Evolutionary conservation across 92 coral and sea anemone genomes (phyloP).

Genomic region (Siderastrea radians): DNA sequence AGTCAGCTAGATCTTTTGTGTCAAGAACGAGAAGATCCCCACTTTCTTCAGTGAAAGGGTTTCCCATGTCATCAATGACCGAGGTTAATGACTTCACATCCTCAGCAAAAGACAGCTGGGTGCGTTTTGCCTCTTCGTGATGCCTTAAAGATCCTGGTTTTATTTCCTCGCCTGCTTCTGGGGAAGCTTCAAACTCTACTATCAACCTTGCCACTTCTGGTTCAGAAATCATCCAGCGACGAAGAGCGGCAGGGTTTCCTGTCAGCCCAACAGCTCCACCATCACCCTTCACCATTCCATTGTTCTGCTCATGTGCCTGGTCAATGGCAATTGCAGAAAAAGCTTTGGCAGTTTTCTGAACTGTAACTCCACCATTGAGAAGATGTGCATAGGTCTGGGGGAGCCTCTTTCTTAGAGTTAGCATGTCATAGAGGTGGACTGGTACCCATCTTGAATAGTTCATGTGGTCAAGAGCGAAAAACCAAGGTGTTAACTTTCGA

Average conservation of each 20-base stretch:
- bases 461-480: slow-evolving; percentile 59
- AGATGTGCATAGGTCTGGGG: slow-evolving; percentile 6
- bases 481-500: slow-evolving; percentile 50
- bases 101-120: slow-evolving; percentile 35
- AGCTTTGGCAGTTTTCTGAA: slow-evolving; percentile 17
- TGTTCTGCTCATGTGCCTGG: slow-evolving; percentile 60
- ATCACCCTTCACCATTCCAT: slow-evolving; percentile 45
- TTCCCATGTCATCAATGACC: slow-evolving; percentile 45
- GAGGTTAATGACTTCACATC: slow-evolving; percentile 32
- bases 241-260: slow-evolving; percentile 24
- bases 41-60: slow-evolving; percentile 56
- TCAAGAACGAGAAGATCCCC: slow-evolving; percentile 63
- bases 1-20: slow-evolving; percentile 55
- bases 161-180: background rate
- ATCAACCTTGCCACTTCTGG: slow-evolving; percentile 50
- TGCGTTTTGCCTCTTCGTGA: slow-evolving; percentile 54
- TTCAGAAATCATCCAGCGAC: slow-evolving; percentile 56
- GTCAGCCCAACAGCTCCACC: slow-evolving; percentile 57
- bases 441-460: slow-evolving; percentile 24
- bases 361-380: slow-evolving; percentile 13
- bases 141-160: background rate
- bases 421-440: slow-evolving; percentile 58
- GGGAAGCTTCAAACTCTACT: slow-evolving; percentile 40
- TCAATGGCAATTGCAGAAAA: slow-evolving; percentile 45
- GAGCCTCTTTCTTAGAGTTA: slow-evolving; percentile 15